A percentile compares a stretch with the other conserved stretches of the same genome.
Evolutionary conservation across 2,113 vertebrate species (phyloP).

Genomic region (Colossoma macropomum): DNA sequence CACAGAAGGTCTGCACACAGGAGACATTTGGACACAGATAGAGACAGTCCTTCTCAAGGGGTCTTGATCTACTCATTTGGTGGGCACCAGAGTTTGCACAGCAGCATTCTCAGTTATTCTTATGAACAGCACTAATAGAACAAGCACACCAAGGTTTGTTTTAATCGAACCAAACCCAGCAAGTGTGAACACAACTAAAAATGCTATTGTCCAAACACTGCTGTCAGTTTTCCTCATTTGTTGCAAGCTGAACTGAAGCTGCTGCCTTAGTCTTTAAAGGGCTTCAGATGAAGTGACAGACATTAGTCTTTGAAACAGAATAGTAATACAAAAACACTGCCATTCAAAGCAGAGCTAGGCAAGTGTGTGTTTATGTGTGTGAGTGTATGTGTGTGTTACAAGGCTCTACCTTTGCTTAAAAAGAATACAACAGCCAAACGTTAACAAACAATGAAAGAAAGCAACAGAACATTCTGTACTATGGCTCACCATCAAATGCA

Average conservation of each 20-base stretch:
- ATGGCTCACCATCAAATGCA: not conserved
- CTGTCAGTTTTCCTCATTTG: not conserved
- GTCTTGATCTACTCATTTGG: too few species aligned
- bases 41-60: too few species aligned
- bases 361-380: not conserved
- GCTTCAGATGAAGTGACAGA: not conserved
- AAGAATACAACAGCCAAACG: not conserved
- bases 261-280: not conserved
- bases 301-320: not conserved
- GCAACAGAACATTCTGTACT: not conserved
- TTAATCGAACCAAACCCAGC: too few species aligned
- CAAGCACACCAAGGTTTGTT: too few species aligned
- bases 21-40: too few species aligned
- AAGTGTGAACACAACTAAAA: not conserved
- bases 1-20: too few species aligned
- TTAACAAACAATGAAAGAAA: not conserved
- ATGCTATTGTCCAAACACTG: not conserved
- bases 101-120: too few species aligned
- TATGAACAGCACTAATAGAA: too few species aligned
- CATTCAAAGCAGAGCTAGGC: not conserved
- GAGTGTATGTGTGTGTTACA: not conserved
- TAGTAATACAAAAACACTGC: not conserved
- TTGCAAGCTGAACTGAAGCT: not conserved
- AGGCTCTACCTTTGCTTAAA: too few species aligned
- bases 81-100: too few species aligned